Base-by-base conservation (phyloP, 2,113 vertebrate species). In the Peromyscus maniculatus region DNA sequence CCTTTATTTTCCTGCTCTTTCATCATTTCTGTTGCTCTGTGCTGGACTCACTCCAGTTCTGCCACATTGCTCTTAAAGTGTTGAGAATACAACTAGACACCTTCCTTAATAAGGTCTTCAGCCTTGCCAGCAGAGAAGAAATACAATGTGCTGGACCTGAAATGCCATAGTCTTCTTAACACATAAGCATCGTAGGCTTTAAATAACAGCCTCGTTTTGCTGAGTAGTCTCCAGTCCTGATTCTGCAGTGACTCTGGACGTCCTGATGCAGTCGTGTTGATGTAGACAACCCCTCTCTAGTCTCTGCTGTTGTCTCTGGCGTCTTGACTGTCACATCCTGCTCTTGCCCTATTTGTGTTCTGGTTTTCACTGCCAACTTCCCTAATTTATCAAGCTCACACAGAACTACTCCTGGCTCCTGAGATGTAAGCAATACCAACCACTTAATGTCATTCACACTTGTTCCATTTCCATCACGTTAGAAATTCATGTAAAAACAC, bases 381-480 rank as follows among this genome's bases (percentile, higher is more conserved):
- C 91, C 86, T 97, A 94, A 96, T 96, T 96, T 93, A 67, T 97
- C 96, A 96, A 96, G 89, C 91, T 96, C 91, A 71, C 31, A 39
- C 49, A 33, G 80, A 95, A 93, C 96, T 93, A 71, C 89, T 96
- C 71, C 26, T 87, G 69, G 71, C 46, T 91, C 80, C 86, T 11
- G 62, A 96, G 80, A 95, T 94, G 77, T 92, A 96, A 96, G 86
- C 72, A 95, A 94, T 91, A 95, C 67, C 86, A 96, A 24, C 71
- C 91, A 95, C 78, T 95, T 89, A 97, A 80, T 96, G 82, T 94
- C 88, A 95, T 62, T 75, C 89, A 84, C 52, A 89, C 39, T 39
- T 21, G 22, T 26, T 87, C 49, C 10, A 7, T 62, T 74, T 91
- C 79, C 52, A 79, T 97, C 92, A 91, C 79, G 89, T 59, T 66